Base-by-base conservation (phyloP, 2,113 vertebrate genomes). In the Pomatostomus ruficeps region DNA sequence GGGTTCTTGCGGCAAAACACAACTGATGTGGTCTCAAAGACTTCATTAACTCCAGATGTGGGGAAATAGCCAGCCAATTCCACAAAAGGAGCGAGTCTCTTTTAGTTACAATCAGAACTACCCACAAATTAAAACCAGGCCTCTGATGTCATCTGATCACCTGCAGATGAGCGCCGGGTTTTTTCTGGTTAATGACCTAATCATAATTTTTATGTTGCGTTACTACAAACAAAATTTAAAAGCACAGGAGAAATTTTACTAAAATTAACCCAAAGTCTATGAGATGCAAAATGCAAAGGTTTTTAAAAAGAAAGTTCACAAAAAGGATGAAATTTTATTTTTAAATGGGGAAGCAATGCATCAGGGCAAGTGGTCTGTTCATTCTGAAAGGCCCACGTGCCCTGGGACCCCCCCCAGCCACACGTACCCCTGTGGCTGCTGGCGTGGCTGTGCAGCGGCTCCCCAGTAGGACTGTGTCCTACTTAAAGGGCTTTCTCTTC, bases 41-140 rank as follows among this genome's bases (percentile, higher is more conserved):
- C 97, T 98, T 99, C 98, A 99, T 99, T 97, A 97, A 96, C 97
- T 99, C 98, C 99, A 99, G 98, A 99, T 99, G 99, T 97, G 98
- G 95, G 95, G 96, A 97, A 97, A 97, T 7, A 91, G 97, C 80
- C 97, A 97, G 97, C 97, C 98, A 98, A 97, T 91, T 98, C 97
- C 97, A 98, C 97, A 97, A 98, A 98, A 98, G 96, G 96, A 98
- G 96, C 95, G 88, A 97, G 97, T 97, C 98, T 98, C 97, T 98
- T 96, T 96, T 91, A 91, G 96, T 97, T 97, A 97, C 96, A 97
- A 97, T 97, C 98, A 98, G 97, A 98, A 97, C 97, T 97, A 97
- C 96, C 98, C 97, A 95, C 98, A 98, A 99, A 99, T 98, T 97
- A 98, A 98, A 98, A 97, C 93, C 98, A 99, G 98, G 94, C 93